Percentiles rank a stretch among this genome's conserved stretches.
These are phyloP conservation scores for Platypus cylindrus DNA, from an alignment of 2,888 invertebrate species.

Conservation along the genomic window DNA sequence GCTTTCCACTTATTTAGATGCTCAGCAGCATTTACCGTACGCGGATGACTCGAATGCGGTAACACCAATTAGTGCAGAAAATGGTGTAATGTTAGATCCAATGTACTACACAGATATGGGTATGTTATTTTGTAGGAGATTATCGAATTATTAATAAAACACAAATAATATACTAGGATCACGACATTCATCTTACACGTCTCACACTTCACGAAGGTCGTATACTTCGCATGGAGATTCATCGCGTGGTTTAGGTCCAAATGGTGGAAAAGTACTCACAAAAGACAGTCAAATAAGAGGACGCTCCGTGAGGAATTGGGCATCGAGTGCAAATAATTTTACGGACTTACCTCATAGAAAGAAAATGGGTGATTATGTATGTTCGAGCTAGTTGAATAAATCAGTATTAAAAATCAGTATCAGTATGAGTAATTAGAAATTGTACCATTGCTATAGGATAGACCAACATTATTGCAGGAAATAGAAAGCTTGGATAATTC, in stretches of 20 bases:
- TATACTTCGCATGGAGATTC: conserved; percentile 91
- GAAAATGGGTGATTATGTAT: conserved; percentile 60
- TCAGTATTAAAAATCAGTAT: too few species aligned
- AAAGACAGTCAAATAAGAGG: conserved; percentile 75
- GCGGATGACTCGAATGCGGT: conserved; percentile 96
- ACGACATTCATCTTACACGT: conserved; percentile 89
- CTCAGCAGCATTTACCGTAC: conserved; percentile 89
- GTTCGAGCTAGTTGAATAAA: conserved; percentile 24
- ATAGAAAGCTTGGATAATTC: conserved; percentile 82
- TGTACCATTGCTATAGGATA: conserved; percentile 44
- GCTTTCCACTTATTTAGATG: conserved; percentile 86
- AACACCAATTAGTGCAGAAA: conserved; percentile 96
- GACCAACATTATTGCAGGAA: conserved; percentile 70
- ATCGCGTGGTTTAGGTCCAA: conserved; percentile 53
- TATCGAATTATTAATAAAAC: conserved; percentile 5
- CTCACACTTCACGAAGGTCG: conserved; percentile 84
- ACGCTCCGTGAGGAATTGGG: conserved; percentile 57
- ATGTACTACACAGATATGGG: conserved; percentile 80
- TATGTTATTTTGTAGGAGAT: conserved; percentile 25
- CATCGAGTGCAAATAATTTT: conserved; percentile 44
- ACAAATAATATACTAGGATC: conserved; percentile 55
- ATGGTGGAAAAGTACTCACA: conserved; percentile 54
- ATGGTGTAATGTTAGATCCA: conserved; percentile 87
- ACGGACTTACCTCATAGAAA: conserved; percentile 50
- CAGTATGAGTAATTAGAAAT: conserved; percentile 12